These are phyloP conservation scores for Isurus oxyrinchus DNA, from an alignment of 2,113 vertebrate genomes.

Conservation along the genomic window DNA sequence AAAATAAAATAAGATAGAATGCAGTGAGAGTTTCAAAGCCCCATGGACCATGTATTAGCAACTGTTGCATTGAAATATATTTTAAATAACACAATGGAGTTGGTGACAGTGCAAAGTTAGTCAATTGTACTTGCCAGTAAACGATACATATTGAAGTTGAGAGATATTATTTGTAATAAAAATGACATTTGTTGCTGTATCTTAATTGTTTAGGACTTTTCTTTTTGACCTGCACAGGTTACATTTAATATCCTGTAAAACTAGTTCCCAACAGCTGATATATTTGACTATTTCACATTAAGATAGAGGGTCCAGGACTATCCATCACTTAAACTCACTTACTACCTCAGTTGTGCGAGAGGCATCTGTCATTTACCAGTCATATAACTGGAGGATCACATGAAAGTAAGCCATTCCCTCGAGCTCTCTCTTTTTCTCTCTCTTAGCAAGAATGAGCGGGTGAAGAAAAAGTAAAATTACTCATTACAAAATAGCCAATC, in stretches of 20 bases:
- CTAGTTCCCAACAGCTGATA: background rate
- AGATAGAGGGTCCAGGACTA: background rate
- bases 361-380: background rate
- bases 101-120: background rate
- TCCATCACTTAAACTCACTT: constrained; percentile 1
- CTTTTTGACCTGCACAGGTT: background rate
- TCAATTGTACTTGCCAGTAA: constrained; percentile 13
- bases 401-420: background rate
- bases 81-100: background rate
- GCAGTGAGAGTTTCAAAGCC: background rate
- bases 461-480: background rate
- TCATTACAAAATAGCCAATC: background rate
- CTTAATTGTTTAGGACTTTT: constrained; percentile 9
- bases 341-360: constrained; percentile 12
- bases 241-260: background rate
- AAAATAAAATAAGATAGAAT: background rate
- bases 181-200: background rate
- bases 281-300: constrained; percentile 5
- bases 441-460: background rate
- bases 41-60: background rate
- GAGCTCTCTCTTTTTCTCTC: background rate
- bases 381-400: background rate
- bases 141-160: background rate
- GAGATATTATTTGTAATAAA: constrained; percentile 24
- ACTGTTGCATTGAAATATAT: background rate